Conservation (phyloP, 2,113 vertebrate genomes). For the Siniperca chuatsi region DNA sequence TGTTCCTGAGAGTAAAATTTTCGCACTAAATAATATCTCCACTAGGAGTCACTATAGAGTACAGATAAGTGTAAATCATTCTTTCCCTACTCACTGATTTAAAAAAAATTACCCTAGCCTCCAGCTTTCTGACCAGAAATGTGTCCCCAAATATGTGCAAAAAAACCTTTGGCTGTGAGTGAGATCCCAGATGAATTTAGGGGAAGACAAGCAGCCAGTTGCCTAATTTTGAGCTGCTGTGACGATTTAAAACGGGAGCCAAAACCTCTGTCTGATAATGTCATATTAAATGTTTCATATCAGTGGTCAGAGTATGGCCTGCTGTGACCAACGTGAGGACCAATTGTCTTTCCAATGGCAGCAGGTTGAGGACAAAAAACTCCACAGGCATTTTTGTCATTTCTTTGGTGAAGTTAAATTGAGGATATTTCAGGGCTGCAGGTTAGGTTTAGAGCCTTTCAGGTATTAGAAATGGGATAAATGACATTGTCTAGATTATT, state of each 20-base stretch:
- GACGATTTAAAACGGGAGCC: too few species aligned
- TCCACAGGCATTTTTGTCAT: not conserved
- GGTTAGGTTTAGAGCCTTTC: not conserved
- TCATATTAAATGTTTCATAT: not conserved
- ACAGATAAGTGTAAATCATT: not conserved
- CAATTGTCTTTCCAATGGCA: not conserved
- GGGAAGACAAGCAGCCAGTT: not conserved
- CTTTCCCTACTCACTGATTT: not conserved
- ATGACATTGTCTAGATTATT: too few species aligned
- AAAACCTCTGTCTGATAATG: not conserved
- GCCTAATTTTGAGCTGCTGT: not conserved
- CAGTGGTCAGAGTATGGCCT: not conserved
- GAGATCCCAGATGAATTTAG: not conserved
- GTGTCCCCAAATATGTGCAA: not conserved
- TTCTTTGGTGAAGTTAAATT: not conserved
- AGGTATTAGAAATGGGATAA: not conserved
- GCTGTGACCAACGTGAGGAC: not conserved
- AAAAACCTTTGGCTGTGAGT: not conserved
- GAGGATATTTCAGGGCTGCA: not conserved
- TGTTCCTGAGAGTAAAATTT: not conserved
- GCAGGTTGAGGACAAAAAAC: not conserved
- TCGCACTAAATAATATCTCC: constrained; percentile 44
- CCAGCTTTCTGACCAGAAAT: constrained; percentile 1
- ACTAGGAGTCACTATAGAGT: constrained; percentile 48
- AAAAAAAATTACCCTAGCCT: not conserved